Percentiles rank a stretch among this genome's conserved stretches.
Conservation (phyloP, 2,797 vertebrate species). For the Tangara arthus region DNA sequence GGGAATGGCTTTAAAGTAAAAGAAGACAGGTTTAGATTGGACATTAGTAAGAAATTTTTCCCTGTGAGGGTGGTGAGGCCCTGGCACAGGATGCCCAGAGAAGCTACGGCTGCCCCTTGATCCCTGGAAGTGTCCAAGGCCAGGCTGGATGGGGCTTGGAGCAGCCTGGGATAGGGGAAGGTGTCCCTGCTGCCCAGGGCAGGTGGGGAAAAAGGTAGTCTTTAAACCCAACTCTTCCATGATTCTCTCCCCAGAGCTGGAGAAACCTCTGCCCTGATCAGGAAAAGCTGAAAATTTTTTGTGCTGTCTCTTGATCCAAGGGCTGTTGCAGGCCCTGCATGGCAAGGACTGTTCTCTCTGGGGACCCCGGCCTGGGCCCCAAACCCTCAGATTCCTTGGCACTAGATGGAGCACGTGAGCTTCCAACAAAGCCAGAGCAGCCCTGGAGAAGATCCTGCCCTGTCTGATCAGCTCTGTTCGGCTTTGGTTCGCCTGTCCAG, state of each 20-base stretch:
- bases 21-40: not conserved
- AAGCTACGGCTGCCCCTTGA: not conserved
- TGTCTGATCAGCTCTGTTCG: not conserved
- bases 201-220: fast-evolving
- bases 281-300: not conserved
- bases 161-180: fast-evolving
- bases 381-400: not conserved
- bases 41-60: not conserved
- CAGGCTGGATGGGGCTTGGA: fast-evolving
- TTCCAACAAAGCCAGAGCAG: not conserved
- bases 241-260: not conserved
- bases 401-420: slow-evolving; percentile 23
- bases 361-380: not conserved
- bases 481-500: not conserved
- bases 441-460: not conserved
- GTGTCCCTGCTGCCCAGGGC: not conserved
- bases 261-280: not conserved
- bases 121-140: not conserved
- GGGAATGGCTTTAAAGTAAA: not conserved
- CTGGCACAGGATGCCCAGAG: not conserved
- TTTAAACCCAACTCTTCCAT: not conserved
- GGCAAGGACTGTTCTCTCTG: fast-evolving
- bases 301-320: not conserved
- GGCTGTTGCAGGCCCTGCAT: fast-evolving
- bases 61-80: fast-evolving